These are phyloP conservation scores for Hiodon tergisus DNA, from an alignment of 2,113 vertebrate species.

Conservation along the genomic window DNA sequence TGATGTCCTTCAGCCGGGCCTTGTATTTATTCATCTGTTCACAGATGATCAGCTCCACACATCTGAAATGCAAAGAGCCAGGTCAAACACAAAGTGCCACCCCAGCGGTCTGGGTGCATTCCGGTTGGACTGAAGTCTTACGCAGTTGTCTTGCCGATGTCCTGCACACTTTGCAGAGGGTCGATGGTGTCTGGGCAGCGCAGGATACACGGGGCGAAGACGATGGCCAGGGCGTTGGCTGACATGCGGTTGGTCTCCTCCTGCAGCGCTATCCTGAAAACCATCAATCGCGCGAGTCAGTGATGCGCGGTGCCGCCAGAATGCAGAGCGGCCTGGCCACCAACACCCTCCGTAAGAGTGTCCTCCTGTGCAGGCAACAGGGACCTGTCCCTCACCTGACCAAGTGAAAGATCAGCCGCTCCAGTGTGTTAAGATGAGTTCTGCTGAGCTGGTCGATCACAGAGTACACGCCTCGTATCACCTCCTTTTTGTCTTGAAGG, in stretches of 20 bases:
- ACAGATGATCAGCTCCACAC: slow-evolving; percentile 86
- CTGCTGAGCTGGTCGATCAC: slow-evolving; percentile 92
- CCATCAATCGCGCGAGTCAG: slow-evolving; percentile 18
- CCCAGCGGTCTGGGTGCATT: neutral
- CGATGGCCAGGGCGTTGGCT: slow-evolving; percentile 92
- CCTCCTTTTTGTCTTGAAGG: slow-evolving; percentile 90
- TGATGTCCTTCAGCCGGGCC: slow-evolving; percentile 93
- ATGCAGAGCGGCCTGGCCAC: neutral
- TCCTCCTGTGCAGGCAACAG: neutral
- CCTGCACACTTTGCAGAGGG: slow-evolving; percentile 89
- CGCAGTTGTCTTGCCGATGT: slow-evolving; percentile 97
- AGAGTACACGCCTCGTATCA: slow-evolving; percentile 80
- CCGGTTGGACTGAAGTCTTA: slow-evolving; percentile 53
- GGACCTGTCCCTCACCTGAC: slow-evolving; percentile 70
- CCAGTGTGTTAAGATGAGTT: slow-evolving; percentile 87
- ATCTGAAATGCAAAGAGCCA: slow-evolving; percentile 57
- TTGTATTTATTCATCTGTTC: slow-evolving; percentile 98
- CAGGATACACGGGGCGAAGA: slow-evolving; percentile 95
- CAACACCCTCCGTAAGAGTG: neutral
- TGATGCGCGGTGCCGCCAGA: neutral
- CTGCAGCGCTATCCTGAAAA: slow-evolving; percentile 81
- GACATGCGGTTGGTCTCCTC: slow-evolving; percentile 98
- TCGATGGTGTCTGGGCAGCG: slow-evolving; percentile 90
- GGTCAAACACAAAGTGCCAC: neutral
- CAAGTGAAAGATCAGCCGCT: slow-evolving; percentile 93